Percentiles rank a stretch among this genome's conserved stretches.
Conservation (phyloP, 2,797 vertebrate genomes). For the Thaleichthys pacificus region DNA sequence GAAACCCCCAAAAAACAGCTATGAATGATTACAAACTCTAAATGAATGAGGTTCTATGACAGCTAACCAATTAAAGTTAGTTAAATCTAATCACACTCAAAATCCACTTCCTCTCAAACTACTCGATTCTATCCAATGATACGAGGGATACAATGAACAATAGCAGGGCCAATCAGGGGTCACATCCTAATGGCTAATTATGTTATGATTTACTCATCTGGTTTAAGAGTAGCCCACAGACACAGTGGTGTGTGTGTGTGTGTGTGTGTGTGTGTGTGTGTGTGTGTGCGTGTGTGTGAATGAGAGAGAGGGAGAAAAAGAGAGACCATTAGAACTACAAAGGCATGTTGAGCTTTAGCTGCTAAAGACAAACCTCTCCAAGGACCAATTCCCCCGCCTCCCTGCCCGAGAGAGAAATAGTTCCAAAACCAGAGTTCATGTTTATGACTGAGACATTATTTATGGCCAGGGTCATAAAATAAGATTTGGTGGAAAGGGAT, state of each 20-base stretch:
- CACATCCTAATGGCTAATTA: not conserved
- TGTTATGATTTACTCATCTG: not conserved
- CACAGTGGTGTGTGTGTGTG: constrained; percentile 13
- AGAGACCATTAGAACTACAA: constrained; percentile 3
- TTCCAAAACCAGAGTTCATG: constrained; percentile 25
- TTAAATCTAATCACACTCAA: not conserved
- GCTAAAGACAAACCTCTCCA: constrained; percentile 17
- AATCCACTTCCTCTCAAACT: not conserved
- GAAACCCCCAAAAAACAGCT: too few relatives aligned
- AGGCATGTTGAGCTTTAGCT: constrained; percentile 36
- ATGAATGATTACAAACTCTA: too few relatives aligned
- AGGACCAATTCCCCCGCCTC: constrained; percentile 20
- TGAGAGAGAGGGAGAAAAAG: not conserved
- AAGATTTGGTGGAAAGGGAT: constrained; percentile 19
- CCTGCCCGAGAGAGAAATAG: too few relatives aligned
- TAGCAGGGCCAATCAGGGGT: not conserved
- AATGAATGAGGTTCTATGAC: too few relatives aligned
- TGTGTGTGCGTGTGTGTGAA: not conserved
- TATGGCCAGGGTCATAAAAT: constrained; percentile 48
- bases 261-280: too few relatives aligned
- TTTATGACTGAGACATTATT: constrained; percentile 40
- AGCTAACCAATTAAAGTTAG: too few relatives aligned
- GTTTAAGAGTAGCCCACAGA: too few relatives aligned
- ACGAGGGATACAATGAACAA: not conserved
- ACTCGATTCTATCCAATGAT: not conserved